Evolutionary conservation across 2,113 vertebrate species (phyloP).

Genomic region (Aramus guarauna): DNA sequence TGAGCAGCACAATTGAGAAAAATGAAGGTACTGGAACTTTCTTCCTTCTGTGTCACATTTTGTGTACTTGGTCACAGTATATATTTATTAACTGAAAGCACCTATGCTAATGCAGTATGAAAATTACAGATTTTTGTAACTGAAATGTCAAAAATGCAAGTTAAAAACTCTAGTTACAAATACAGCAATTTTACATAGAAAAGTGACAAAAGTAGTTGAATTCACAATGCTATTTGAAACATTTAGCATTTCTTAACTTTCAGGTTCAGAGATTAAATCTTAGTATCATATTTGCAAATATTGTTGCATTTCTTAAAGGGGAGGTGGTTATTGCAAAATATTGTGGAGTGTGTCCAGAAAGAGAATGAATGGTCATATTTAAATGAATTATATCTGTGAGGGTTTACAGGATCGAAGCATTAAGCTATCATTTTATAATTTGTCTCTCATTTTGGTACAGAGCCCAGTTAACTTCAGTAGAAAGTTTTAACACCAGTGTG

Average conservation of each 20-base stretch:
- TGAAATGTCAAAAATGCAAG: background rate
- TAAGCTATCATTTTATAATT: background rate
- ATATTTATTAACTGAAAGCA: background rate
- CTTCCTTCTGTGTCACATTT: accelerated
- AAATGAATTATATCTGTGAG: background rate
- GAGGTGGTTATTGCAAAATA: background rate
- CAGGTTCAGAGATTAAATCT: background rate
- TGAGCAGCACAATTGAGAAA: background rate
- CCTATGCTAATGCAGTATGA: background rate
- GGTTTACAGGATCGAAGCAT: background rate
- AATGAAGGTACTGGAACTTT: background rate
- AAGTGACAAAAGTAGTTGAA: background rate
- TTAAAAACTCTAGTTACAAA: background rate
- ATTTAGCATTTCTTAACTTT: background rate
- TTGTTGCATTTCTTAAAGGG: background rate
- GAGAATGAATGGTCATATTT: background rate
- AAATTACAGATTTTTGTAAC: background rate
- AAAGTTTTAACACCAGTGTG: background rate
- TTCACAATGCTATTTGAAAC: background rate
- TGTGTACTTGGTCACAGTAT: accelerated
- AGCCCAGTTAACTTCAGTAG: background rate
- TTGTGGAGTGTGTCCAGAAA: background rate
- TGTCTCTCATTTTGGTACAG: background rate
- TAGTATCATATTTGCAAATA: background rate
- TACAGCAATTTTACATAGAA: background rate